Base-by-base conservation (phyloP, 2,797 vertebrate species). In the Poliocrania exsul region DNA sequence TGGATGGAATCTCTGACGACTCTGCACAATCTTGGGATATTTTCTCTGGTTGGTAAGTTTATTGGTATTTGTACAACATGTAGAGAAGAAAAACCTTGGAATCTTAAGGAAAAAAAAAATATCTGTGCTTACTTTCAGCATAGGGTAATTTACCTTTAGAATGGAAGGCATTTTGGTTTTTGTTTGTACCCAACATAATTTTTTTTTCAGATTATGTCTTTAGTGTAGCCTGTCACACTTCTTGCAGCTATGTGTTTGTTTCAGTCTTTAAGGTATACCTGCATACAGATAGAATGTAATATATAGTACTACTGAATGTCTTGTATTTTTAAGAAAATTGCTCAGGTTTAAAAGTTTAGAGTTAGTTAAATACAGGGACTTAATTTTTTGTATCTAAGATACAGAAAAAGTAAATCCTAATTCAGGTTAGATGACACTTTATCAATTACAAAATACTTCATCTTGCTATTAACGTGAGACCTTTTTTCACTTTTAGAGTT, bases 21-120 rank as follows among this genome's bases (percentile, higher is more conserved):
- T 95, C 92, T 93, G 38, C 96, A 91, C 95, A 93, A 97, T 96
- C 96, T 97, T 97, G 95, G 96, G 78, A 93, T 97, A 83, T 97
- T 98, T 97, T 97, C 93, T 97, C 58, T 97, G 97, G 95, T 97
- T 95, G 97, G 98, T 98, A 97, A 98, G 97, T 98, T 97, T 96
- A 95, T 47, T 97, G 96, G 96, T 97, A 93, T 97, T 97, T 97
- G 86, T 97, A 96, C 90, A 95, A 88, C 87, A 96, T 97, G 94
- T 97, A 97, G 95, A 97, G 95, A 95, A 91, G 86, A 92, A 84
- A 84, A 69, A 69, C 25, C 23, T 13, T 85, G 56, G 14, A 86
- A n/a, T 26, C 83, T 78, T 83, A 72, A 74, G 23, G 42, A 73
- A 71, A 66, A 73, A 71, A 66, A 81, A 82, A 66, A n/a, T n/a